phyloP scores from a whole-genome alignment of 1,140 invertebrate species.

The silkworm (Bombyx mori) region DNA sequence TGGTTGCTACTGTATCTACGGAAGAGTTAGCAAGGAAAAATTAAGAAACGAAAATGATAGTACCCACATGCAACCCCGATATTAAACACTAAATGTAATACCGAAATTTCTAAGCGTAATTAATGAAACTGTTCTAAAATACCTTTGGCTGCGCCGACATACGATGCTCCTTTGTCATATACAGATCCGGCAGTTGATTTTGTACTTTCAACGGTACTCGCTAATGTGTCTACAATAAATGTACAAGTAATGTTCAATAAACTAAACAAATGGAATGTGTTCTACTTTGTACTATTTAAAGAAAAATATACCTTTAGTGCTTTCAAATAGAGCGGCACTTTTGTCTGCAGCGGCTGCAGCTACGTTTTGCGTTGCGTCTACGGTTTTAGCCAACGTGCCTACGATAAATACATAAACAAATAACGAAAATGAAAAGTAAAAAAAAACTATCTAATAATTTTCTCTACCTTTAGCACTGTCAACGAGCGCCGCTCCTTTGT shows the following conservation, averaged over 20 bases:
- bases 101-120: neutral
- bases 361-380: slow-evolving; percentile 47
- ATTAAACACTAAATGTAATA: slow-evolving; percentile 1
- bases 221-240: slow-evolving; percentile 13
- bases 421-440: slow-evolving; percentile 1
- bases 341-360: slow-evolving; percentile 38
- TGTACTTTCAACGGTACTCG: slow-evolving; percentile 18
- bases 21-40: slow-evolving; percentile 20
- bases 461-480: slow-evolving; percentile 40
- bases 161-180: slow-evolving; percentile 13
- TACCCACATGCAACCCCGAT: slow-evolving; percentile 10
- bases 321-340: slow-evolving; percentile 28
- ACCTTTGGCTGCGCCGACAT: slow-evolving; percentile 20
- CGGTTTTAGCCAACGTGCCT: slow-evolving; percentile 18
- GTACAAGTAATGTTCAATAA: neutral
- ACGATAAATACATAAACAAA: slow-evolving; percentile 1
- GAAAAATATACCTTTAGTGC: slow-evolving; percentile 36
- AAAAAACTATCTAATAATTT: slow-evolving; percentile 3
- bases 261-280: neutral
- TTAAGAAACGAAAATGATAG: slow-evolving; percentile 8
- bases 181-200: slow-evolving; percentile 14
- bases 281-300: no score
- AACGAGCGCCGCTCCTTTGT: slow-evolving; percentile 35
- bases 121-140: neutral
- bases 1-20: slow-evolving; percentile 26